Conservation (phyloP, 2,888 invertebrate genomes). For the Synergus laeviventris region DNA sequence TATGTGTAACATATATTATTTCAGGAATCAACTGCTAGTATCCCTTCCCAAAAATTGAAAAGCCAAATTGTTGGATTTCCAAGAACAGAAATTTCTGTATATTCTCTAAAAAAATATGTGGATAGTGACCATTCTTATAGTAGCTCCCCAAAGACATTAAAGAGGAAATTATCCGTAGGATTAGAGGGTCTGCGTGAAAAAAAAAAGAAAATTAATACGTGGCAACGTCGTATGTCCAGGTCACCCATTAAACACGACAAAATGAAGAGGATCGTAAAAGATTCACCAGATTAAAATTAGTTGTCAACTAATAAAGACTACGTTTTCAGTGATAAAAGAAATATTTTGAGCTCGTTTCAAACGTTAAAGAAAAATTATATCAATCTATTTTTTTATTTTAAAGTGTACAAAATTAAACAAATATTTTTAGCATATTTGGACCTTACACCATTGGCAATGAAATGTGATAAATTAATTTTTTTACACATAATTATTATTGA, state of each 20-base stretch:
- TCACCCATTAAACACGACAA: slow-evolving; percentile 33
- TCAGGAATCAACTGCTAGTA: not conserved
- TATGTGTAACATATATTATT: not conserved
- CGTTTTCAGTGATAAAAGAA: slow-evolving; percentile 12
- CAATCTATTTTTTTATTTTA: slow-evolving; percentile 1
- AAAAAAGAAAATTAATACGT: slow-evolving; percentile 30
- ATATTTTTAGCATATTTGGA: slow-evolving; percentile 1
- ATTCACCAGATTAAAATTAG: slow-evolving; percentile 22
- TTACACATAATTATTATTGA: not conserved
- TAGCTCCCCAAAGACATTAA: slow-evolving; percentile 31
- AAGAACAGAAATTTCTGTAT: slow-evolving; percentile 21
- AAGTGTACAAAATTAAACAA: not conserved
- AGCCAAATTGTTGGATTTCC: slow-evolving; percentile 20
- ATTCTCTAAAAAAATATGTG: slow-evolving; percentile 25
- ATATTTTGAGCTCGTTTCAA: not conserved
- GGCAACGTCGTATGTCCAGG: slow-evolving; percentile 37
- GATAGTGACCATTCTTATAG: slow-evolving; percentile 37
- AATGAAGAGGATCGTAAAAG: slow-evolving; percentile 31
- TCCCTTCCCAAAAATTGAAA: not conserved
- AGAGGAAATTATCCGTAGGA: slow-evolving; percentile 22
- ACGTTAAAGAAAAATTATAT: not conserved
- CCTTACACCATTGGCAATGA: not conserved
- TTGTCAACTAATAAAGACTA: not conserved
- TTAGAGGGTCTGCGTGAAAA: slow-evolving; percentile 35
- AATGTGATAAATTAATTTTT: slow-evolving; percentile 1